Base-by-base conservation (phyloP, 2,113 vertebrate genomes). In the Theristicus caerulescens region DNA sequence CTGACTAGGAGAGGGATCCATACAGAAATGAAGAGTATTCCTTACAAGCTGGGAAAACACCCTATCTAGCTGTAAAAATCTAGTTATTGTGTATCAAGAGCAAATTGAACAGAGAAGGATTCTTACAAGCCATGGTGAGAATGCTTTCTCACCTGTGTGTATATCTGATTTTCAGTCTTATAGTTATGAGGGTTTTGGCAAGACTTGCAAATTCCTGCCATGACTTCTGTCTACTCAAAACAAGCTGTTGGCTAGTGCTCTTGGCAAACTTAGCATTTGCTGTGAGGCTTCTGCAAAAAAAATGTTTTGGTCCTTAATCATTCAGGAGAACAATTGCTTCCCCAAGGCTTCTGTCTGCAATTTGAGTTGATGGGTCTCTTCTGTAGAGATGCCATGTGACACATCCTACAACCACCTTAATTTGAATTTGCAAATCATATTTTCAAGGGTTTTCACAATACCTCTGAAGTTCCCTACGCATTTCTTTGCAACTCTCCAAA, bases 141-240 rank as follows among this genome's bases (percentile, higher is more conserved):
- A 85, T 15, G 86, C 86, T 81, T 95, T 93, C 77, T 93, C 84
- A 96, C 94, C 91, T 94, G 88, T 97, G 96, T 86, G 65, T 94
- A 82, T 94, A 96, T 95, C 93, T 93, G 86, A 91, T 94, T 86
- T 94, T 96, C 91, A 84, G 72, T 42, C 57, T 86, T 59, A 59
- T 0, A 78, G 76, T 93, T 84, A 61, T 1, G 38, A 93, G 83
- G 73, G 36, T 94, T 97, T 96, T 96, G 96, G 96, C 94, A 91
- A 80, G 86, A 79, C 73, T 69, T 89, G 40, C 80, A 95, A 93
- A 96, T 97, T 97, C 97, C 93, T 94, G 88, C 94, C 88, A 92
- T 94, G 94, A 94, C 58, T 97, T 89, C 91, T 89, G 84, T 95
- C 88, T 94, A 66, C 77, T 96, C 62, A 87, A 90, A 97, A 94